phyloP scores from a whole-genome alignment of 1,140 invertebrate genomes.

The Bombus terrestris region DNA sequence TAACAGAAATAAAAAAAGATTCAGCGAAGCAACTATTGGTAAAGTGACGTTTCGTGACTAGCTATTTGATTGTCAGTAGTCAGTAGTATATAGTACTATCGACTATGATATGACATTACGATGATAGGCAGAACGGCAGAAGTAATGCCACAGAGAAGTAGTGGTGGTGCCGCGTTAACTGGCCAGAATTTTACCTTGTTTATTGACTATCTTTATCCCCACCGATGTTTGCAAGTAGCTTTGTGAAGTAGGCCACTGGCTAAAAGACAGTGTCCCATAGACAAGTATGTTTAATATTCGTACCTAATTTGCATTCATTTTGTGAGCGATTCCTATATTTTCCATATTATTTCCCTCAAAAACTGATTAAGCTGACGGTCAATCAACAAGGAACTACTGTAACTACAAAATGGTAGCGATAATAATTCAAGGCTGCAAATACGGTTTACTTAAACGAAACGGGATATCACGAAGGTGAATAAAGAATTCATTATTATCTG shows the following conservation, averaged over 20 bases:
- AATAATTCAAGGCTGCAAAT: slow-evolving; percentile 35
- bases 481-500: slow-evolving; percentile 18
- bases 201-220: not conserved
- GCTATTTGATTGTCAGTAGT: not conserved
- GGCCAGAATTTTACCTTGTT: not conserved
- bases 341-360: not conserved
- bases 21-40: not conserved
- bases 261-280: not conserved
- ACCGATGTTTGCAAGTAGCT: not conserved
- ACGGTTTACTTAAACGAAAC: slow-evolving; percentile 3
- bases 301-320: not conserved
- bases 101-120: slow-evolving; percentile 11
- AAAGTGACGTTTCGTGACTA: not conserved
- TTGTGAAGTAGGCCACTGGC: not conserved
- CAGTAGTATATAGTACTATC: not conserved
- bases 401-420: slow-evolving; percentile 42
- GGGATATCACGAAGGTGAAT: slow-evolving; percentile 17
- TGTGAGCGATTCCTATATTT: not conserved
- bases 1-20: not conserved
- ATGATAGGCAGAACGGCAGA: not conserved
- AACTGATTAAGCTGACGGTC: not conserved
- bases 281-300: not conserved
- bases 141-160: too few relatives aligned
- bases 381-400: not conserved
- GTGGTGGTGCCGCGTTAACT: not conserved